Percentiles rank a stretch among this genome's conserved stretches.
Conservation (phyloP, 2,113 vertebrate species). For the Pipra filicauda region DNA sequence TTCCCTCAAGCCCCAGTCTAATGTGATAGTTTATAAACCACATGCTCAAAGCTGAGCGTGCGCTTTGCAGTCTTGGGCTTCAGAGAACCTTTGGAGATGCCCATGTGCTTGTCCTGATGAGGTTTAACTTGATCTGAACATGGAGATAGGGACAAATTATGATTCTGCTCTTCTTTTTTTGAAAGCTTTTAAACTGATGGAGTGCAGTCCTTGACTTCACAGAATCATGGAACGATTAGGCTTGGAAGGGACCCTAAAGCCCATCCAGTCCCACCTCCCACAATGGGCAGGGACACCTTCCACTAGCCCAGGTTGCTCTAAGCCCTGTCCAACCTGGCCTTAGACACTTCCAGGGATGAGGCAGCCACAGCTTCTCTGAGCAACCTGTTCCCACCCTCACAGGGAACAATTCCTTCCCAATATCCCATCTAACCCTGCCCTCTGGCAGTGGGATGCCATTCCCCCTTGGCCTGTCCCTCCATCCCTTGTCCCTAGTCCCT, state of each 20-base stretch:
- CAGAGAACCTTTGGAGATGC: neutral
- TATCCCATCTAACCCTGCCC: fast-evolving
- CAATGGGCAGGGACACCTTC: neutral
- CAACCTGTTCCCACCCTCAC: fast-evolving
- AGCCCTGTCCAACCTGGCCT: fast-evolving
- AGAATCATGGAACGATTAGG: neutral
- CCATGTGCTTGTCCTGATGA: neutral
- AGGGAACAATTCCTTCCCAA: neutral
- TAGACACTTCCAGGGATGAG: neutral
- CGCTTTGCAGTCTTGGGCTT: neutral
- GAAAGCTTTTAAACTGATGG: neutral
- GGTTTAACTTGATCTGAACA: neutral
- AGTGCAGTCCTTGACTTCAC: neutral
- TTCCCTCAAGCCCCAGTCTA: neutral
- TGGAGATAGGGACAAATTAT: neutral
- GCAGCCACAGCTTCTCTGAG: neutral
- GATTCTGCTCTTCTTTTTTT: neutral
- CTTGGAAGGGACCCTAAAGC: neutral
- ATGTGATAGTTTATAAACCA: neutral
- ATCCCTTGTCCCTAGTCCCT: neutral
- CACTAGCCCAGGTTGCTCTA: fast-evolving
- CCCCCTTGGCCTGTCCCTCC: neutral
- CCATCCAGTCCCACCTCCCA: neutral
- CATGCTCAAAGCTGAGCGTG: neutral
- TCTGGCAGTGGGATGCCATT: neutral